Conservation (phyloP, 2,113 vertebrate species). For the Gulo gulo region DNA sequence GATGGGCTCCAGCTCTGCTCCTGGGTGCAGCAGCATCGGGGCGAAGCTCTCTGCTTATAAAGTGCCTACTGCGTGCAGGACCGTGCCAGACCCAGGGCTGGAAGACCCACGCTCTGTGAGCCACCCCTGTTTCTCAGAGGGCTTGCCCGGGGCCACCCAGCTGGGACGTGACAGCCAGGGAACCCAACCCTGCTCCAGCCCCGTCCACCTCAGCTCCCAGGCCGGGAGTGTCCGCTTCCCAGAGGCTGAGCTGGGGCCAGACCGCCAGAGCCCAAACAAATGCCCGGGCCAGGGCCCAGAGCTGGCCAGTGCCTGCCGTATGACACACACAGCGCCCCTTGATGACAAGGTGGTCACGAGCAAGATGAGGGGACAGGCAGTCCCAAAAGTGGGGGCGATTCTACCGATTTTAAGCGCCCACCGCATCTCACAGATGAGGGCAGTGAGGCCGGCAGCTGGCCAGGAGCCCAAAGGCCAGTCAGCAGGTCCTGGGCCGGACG, state of each 20-base stretch:
- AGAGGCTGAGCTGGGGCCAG: neutral
- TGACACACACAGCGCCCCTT: accelerated
- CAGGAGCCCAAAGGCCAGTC: accelerated
- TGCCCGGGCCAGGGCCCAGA: neutral
- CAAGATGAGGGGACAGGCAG: neutral
- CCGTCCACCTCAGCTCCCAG: neutral
- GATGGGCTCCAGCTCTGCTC: accelerated
- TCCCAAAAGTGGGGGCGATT: accelerated
- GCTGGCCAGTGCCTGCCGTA: accelerated
- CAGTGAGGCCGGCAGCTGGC: no score
- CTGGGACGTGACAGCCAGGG: accelerated
- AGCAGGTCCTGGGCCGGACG: neutral
- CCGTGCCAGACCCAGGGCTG: accelerated
- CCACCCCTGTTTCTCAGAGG: neutral
- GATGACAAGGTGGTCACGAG: neutral
- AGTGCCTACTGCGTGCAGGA: neutral
- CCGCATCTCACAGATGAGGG: no score
- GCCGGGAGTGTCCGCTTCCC: neutral
- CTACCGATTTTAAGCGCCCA: neutral
- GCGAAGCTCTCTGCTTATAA: no score
- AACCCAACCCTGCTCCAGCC: neutral
- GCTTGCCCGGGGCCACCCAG: neutral
- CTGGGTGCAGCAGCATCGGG: accelerated
- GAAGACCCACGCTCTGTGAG: neutral
- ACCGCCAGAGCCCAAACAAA: neutral